phyloP scores from a whole-genome alignment of 2,797 vertebrate species.

The Halcyon leucocephala region DNA sequence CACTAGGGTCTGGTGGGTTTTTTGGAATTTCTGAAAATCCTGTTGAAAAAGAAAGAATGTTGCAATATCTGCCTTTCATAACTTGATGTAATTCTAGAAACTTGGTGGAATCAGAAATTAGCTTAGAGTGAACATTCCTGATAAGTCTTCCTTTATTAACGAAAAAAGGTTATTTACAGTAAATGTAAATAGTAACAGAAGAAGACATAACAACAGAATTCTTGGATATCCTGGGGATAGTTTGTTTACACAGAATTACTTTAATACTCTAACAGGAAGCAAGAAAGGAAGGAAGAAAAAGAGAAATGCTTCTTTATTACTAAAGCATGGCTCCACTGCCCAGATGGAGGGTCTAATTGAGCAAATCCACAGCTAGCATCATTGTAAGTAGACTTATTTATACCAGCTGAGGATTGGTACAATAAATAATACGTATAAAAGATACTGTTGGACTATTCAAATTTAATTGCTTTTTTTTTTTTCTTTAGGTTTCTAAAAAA shows the following conservation, averaged over 20 bases:
- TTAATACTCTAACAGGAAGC: constrained; percentile 27
- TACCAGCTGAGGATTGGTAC: not conserved
- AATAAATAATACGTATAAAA: constrained; percentile 39
- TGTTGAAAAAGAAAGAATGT: not conserved
- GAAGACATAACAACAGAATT: constrained; percentile 5
- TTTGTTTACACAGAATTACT: constrained; percentile 32
- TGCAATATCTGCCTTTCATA: not conserved
- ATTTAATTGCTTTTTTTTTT: constrained; percentile 21
- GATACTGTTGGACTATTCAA: not conserved
- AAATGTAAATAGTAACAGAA: constrained; percentile 26
- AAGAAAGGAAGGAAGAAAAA: constrained; percentile 34
- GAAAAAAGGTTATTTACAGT: constrained; percentile 12
- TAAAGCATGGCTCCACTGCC: constrained; percentile 10
- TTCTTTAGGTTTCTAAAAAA: not conserved
- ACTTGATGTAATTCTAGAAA: not conserved
- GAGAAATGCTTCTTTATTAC: not conserved
- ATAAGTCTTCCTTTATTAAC: not conserved
- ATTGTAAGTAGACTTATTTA: constrained; percentile 3
- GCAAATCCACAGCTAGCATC: constrained; percentile 20
- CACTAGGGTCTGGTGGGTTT: not conserved
- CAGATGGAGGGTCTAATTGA: constrained; percentile 27
- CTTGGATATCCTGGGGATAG: constrained; percentile 34
- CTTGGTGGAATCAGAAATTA: not conserved
- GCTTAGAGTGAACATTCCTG: not conserved
- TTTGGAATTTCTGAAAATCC: not conserved